Conservation (phyloP, 2,113 vertebrate species). For the Odontesthes bonariensis region DNA sequence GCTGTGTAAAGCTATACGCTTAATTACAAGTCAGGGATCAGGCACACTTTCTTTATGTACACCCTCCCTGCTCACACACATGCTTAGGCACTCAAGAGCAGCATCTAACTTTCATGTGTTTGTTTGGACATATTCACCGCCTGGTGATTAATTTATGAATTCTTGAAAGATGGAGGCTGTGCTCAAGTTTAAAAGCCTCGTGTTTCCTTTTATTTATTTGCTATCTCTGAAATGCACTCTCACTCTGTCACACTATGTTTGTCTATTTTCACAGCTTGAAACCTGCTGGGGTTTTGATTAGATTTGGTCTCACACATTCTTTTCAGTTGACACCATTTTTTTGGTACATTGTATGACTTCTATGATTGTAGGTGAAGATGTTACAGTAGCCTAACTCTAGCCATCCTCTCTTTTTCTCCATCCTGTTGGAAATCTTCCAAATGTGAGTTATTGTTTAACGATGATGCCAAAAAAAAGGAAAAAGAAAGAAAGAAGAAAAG, state of each 20-base stretch:
- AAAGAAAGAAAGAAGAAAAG: background rate
- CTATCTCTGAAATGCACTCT: slow-evolving; percentile 17
- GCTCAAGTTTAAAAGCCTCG: slow-evolving; percentile 81
- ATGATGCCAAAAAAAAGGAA: background rate
- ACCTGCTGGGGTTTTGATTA: background rate
- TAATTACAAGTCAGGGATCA: slow-evolving; percentile 81
- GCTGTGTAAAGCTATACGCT: slow-evolving; percentile 68
- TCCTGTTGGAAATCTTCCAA: background rate
- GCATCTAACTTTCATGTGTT: slow-evolving; percentile 76
- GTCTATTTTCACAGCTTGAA: slow-evolving; percentile 14
- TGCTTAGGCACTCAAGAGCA: slow-evolving; percentile 25
- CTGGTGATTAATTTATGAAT: slow-evolving; percentile 79
- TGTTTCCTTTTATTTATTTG: slow-evolving; percentile 41
- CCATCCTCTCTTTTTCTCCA: background rate
- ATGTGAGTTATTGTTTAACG: too few relatives aligned
- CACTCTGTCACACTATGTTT: slow-evolving; percentile 15
- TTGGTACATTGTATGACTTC: background rate
- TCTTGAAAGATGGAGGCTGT: slow-evolving; percentile 64
- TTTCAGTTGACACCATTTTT: background rate
- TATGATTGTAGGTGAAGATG: background rate
- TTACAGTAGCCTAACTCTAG: background rate
- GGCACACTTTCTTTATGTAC: slow-evolving; percentile 61
- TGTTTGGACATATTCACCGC: slow-evolving; percentile 78
- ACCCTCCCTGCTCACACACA: slow-evolving; percentile 31
- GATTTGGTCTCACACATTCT: background rate